phyloP scores from a whole-genome alignment of 2,888 invertebrate genomes.

The Pseudanteris insignis region DNA sequence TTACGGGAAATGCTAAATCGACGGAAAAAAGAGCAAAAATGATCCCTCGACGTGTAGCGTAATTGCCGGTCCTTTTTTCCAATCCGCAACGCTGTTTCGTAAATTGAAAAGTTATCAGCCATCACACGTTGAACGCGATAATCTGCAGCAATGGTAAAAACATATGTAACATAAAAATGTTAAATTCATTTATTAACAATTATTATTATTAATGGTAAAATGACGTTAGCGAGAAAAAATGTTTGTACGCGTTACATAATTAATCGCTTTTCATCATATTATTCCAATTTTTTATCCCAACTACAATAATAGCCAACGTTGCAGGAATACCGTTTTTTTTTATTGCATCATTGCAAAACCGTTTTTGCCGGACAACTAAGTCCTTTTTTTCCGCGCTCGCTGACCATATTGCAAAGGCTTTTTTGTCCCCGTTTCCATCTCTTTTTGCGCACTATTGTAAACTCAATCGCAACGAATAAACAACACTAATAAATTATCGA shows the following conservation, averaged over 20 bases:
- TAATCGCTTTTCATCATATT: slow-evolving; percentile 27
- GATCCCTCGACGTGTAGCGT: slow-evolving; percentile 3
- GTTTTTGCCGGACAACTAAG: slow-evolving; percentile 24
- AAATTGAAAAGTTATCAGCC: slow-evolving; percentile 18
- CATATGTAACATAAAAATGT: too few species aligned
- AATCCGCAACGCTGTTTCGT: not conserved
- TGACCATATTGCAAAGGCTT: slow-evolving; percentile 32
- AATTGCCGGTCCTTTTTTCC: not conserved
- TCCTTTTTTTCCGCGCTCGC: slow-evolving; percentile 25
- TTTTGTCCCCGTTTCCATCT: slow-evolving; percentile 24
- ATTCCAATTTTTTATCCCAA: slow-evolving; percentile 9
- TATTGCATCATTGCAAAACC: slow-evolving; percentile 23
- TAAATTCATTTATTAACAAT: too few species aligned
- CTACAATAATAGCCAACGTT: slow-evolving; percentile 19
- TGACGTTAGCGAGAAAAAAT: too few species aligned
- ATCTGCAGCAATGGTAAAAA: too few species aligned
- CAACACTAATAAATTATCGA: slow-evolving; percentile 22
- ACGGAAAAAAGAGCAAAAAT: slow-evolving; percentile 16
- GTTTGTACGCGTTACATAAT: slow-evolving; percentile 25
- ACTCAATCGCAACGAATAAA: slow-evolving; percentile 26
- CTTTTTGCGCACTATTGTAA: slow-evolving; percentile 22
- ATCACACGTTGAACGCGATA: too few species aligned
- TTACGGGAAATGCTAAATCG: slow-evolving; percentile 36
- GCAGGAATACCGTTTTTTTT: slow-evolving; percentile 33
- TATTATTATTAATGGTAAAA: too few species aligned